Base-by-base conservation (phyloP, 2,888 invertebrate species). In the Gryllus longicercus region DNA sequence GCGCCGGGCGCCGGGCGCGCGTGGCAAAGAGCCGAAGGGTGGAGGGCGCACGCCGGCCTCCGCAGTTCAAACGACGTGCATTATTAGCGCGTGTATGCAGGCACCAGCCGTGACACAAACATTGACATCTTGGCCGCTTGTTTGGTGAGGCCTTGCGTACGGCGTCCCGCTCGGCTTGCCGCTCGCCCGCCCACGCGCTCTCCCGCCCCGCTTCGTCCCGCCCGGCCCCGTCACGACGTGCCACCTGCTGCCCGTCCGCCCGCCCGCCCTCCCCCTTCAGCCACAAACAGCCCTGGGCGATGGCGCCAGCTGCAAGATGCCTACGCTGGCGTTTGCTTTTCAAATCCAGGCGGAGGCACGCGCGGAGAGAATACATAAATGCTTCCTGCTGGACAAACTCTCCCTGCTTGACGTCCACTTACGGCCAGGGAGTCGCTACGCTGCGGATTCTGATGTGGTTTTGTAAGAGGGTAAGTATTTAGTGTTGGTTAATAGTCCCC, bases 11-110 rank as follows among this genome's bases (percentile, higher is more conserved):
- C 2, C 23, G 49, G 49, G n/a, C 77, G n/a, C 49, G n/a, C 77
- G n/a, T 18, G 25, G 14, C n/a, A 21, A 50, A 50, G 21, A n/a
- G 77, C 49, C 12, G 11, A 50, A 50, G 78, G 25, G 25, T 16
- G 63, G n/a, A n/a, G 63, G 63, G 16, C 16, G 63, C 63, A 4
- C 63, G 63, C 14, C 63, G n/a, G 16, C 63, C 63, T 14, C 63
- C 63, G n/a, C 63, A 63, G n/a, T 63, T 63, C 63, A 63, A 63
- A 63, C 63, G 63, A 63, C 63, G 14, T 63, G 63, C 63, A 63
- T 63, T 63, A 63, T 63, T 63, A 63, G 16, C n/a, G 63, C n/a
- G 63, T 63, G 63, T 63, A 63, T 63, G n/a, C n/a, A n/a, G 63
- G 63, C 63, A 14, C 63, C n/a, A n/a, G 63, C n/a, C 63, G 63